Evolutionary conservation across 2,113 vertebrate genomes (phyloP), one percentile per base, ranked within the genome.

Genomic region (Dromaius novaehollandiae): DNA sequence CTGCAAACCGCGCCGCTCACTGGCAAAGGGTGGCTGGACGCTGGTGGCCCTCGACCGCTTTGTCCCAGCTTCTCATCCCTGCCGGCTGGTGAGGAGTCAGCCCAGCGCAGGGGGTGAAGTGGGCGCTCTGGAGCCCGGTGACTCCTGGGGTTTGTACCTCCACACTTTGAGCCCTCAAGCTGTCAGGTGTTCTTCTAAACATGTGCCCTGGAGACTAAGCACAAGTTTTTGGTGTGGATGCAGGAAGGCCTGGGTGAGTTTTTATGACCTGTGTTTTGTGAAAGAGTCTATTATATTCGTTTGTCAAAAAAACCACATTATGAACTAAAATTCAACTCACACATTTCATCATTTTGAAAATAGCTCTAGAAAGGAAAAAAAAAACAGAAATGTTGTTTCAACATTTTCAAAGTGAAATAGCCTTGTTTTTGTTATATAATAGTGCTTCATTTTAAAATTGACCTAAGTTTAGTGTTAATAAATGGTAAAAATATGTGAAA

Each of bases 261-360:
- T 30, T 50, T 92, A 75, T 25, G 58, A 84, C 8, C 30, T 44
- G 25, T 61, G 75, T 69, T 89, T 69, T 88, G 78, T 46, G 82
- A 73, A 88, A 70, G 17, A 65, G 25, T 40, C 44, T 85, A 60
- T 82, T 86, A n/a, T 16, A 85, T 69, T 80, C 0, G 73, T 87
- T 94, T 95, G 61, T 95, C 65, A 93, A 21, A 94, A 79, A 70
- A 70, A 51, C 76, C 66, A 88, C 5, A 13, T 78, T 94, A 85
- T 65, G 78, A 95, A 93, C 94, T 58, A 94, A 94, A 91, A 94
- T 79, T 96, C 87, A 95, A 91, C 96, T 93, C 66, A 69, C 40
- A 34, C 50, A 17, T 73, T 74, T 66, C 82, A 70, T 82, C 0
- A 88, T 88, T 93, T 95, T 89, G 74, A 94, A 69, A 73, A 94